phyloP scores from a whole-genome alignment of 2,797 vertebrate species.

The Pangasius macronema region DNA sequence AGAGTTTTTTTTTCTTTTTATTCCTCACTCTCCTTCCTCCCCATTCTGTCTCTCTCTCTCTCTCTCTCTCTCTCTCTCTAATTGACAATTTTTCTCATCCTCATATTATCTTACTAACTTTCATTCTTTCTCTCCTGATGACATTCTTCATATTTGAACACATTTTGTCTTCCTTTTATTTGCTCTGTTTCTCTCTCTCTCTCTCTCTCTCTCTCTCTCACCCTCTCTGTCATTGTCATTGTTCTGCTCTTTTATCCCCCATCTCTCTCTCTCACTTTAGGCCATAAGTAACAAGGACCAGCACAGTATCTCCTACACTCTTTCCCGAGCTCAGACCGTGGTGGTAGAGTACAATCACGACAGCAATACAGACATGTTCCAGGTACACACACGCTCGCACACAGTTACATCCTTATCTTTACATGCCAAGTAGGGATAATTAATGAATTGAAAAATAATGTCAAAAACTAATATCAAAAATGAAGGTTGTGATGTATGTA shows the following conservation, averaged over 20 bases:
- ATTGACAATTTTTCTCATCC: background rate
- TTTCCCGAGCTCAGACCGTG: slow-evolving; percentile 94
- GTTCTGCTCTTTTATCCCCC: background rate
- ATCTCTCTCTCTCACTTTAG: slow-evolving; percentile 62
- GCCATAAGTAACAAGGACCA: slow-evolving; percentile 99
- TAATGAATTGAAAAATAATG: background rate
- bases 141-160: background rate
- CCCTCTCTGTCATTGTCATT: too few species aligned
- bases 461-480: background rate
- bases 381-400: slow-evolving; percentile 76
- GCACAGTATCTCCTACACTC: slow-evolving; percentile 97
- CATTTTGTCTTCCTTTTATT: background rate
- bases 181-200: background rate
- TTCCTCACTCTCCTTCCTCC: too few species aligned
- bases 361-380: slow-evolving; percentile 98
- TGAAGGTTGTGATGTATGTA: background rate
- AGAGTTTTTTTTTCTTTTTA: too few species aligned
- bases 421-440: background rate
- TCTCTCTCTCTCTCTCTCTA: background rate
- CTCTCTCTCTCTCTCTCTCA: background rate
- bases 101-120: background rate
- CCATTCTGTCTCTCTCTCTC: background rate
- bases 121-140: background rate
- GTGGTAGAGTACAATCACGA: slow-evolving; percentile 98
- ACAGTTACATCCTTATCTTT: background rate